Evolutionary conservation across 2,797 vertebrate species (phyloP).

Genomic region (Enteromius anoplus): DNA sequence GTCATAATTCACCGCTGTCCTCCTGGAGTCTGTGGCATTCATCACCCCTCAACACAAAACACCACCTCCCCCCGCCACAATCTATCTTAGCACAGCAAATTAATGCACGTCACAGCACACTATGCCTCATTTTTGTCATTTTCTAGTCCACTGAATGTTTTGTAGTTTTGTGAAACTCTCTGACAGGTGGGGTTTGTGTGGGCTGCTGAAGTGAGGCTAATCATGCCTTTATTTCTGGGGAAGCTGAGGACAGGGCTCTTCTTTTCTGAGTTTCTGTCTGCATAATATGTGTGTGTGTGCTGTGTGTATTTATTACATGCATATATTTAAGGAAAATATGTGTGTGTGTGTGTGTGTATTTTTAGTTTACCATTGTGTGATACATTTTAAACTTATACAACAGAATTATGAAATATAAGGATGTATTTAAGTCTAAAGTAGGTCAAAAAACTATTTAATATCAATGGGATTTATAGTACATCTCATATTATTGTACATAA

Average conservation of each 20-base stretch:
- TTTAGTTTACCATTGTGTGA: not conserved
- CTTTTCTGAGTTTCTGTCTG: no score
- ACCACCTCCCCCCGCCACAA: slow-evolving; percentile 86
- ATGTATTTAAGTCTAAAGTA: not conserved
- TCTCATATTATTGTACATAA: not conserved
- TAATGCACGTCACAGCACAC: slow-evolving; percentile 85
- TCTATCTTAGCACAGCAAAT: slow-evolving; percentile 89
- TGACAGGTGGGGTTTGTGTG: slow-evolving; percentile 27
- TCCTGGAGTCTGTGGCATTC: slow-evolving; percentile 86
- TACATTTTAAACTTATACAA: not conserved
- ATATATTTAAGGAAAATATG: no score
- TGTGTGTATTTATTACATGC: no score
- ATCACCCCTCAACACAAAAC: slow-evolving; percentile 89
- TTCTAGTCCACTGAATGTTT: slow-evolving; percentile 80
- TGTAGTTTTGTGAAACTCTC: slow-evolving; percentile 58
- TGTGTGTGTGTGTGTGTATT: no score
- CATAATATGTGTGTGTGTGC: no score
- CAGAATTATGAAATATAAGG: not conserved
- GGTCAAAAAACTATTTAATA: not conserved
- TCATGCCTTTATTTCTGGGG: slow-evolving; percentile 35
- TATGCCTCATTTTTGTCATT: slow-evolving; percentile 93
- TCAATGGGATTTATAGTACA: not conserved
- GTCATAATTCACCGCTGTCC: slow-evolving; percentile 92
- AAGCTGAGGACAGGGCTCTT: slow-evolving; percentile 7
- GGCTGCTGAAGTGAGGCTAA: slow-evolving; percentile 35